A percentile compares a stretch with the other conserved stretches of the same genome.
These are phyloP conservation scores for Melipona bicolor DNA, from an alignment of 2,888 invertebrate genomes.

Conservation along the genomic window DNA sequence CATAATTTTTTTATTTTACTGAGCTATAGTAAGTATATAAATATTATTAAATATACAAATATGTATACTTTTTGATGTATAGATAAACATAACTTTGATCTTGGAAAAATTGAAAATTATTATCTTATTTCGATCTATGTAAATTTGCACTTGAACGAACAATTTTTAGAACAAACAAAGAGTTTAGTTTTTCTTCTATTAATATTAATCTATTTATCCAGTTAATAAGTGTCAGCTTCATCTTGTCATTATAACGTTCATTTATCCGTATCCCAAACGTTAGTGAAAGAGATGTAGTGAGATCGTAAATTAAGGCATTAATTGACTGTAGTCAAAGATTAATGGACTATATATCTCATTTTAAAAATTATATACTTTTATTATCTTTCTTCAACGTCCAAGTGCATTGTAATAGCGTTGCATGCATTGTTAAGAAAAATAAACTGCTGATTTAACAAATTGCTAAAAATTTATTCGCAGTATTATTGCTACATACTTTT, in stretches of 20 bases:
- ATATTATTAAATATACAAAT: neutral
- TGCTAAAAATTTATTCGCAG: neutral
- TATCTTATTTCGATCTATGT: neutral
- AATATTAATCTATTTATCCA: neutral
- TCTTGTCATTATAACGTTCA: neutral
- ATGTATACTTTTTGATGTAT: neutral
- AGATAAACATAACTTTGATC: neutral
- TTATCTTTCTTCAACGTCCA: neutral
- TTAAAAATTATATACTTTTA: neutral
- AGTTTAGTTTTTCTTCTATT: conserved; percentile 3
- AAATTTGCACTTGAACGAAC: neutral
- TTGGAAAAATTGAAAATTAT: neutral
- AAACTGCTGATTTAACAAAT: neutral
- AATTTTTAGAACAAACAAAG: neutral
- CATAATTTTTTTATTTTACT: neutral
- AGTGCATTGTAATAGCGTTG: neutral
- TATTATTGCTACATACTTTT: neutral
- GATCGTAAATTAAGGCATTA: neutral
- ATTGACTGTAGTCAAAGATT: neutral
- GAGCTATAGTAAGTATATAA: neutral
- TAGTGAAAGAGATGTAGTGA: neutral
- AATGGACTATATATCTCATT: conserved; percentile 2
- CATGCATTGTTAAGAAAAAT: neutral
- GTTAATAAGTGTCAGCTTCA: conserved; percentile 1
- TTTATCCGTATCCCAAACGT: neutral